phyloP scores from a whole-genome alignment of 92 coral and sea anemone genomes.

The Epizoanthus stellaris region DNA sequence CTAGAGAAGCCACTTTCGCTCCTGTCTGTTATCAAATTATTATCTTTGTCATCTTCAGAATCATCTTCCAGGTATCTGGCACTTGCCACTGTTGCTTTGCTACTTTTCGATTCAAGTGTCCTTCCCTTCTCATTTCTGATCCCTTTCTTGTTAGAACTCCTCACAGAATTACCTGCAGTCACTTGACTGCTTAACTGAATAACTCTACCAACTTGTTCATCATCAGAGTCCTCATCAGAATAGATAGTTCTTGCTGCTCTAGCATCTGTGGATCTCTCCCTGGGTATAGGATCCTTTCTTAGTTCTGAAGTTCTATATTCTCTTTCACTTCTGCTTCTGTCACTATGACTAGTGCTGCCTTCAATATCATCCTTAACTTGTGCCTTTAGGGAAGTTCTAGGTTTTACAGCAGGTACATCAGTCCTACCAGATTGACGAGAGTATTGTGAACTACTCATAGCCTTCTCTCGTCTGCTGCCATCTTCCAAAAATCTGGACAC shows the following conservation, averaged over 20 bases:
- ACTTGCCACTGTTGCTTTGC: neutral
- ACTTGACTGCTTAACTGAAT: conserved; percentile 5
- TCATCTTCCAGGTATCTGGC: conserved; percentile 21
- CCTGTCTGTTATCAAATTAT: no score
- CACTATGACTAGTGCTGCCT: no score
- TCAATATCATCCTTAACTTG: conserved; percentile 6
- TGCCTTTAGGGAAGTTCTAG: conserved; percentile 31
- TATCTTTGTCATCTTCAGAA: conserved; percentile 10
- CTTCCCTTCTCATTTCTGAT: neutral
- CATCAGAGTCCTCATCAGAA: conserved; percentile 38
- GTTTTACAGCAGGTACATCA: neutral
- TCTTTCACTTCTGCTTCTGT: neutral
- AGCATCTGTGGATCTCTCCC: neutral
- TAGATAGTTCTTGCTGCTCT: neutral
- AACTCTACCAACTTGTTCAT: conserved; percentile 28
- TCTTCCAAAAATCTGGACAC: neutral
- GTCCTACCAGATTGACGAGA: neutral
- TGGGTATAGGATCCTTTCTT: neutral
- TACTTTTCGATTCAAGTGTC: neutral
- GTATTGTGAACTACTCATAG: no score
- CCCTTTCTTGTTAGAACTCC: neutral
- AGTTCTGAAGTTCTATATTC: neutral
- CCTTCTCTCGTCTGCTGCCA: no score
- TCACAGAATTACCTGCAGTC: neutral
- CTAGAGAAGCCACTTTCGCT: neutral